Evolutionary conservation across 2,888 invertebrate genomes (phyloP).

Genomic region (Listrodromus nycthemerus): DNA sequence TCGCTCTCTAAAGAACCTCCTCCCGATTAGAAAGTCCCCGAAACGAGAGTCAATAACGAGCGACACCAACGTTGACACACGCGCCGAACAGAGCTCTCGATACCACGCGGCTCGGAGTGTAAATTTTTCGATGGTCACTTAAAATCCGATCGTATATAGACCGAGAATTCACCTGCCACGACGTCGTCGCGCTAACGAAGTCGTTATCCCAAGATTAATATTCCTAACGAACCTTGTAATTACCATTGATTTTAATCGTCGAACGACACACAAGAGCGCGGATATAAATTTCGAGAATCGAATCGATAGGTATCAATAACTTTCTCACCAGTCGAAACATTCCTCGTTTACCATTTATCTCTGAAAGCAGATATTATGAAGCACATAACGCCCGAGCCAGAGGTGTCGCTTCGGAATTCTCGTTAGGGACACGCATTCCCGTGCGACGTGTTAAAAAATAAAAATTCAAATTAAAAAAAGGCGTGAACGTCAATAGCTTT

Average conservation of each 20-base stretch:
- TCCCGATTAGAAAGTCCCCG: conserved; percentile 57
- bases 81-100: conserved; percentile 11
- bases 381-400: background rate
- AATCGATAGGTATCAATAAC: conserved; percentile 9
- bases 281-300: background rate
- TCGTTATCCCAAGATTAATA: conserved; percentile 76
- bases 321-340: conserved; percentile 29
- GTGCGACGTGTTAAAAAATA: conserved; percentile 7
- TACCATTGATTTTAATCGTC: conserved; percentile 45
- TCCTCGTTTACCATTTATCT: conserved; percentile 8
- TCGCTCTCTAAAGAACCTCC: conserved; percentile 31
- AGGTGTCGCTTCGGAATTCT: conserved; percentile 22
- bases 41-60: conserved; percentile 65
- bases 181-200: conserved; percentile 63
- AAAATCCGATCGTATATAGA: conserved; percentile 62
- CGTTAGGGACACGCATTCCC: background rate
- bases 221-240: conserved; percentile 58
- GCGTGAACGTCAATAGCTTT: conserved; percentile 39
- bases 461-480: background rate
- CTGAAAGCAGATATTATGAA: conserved; percentile 20
- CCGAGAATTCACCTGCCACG: conserved; percentile 61
- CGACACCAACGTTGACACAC: conserved; percentile 59
- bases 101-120: conserved; percentile 25
- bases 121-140: conserved; percentile 64
- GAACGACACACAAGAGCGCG: background rate